These are phyloP conservation scores for Megathymus violae DNA, from an alignment of 1,140 invertebrate species.

Conservation along the genomic window DNA sequence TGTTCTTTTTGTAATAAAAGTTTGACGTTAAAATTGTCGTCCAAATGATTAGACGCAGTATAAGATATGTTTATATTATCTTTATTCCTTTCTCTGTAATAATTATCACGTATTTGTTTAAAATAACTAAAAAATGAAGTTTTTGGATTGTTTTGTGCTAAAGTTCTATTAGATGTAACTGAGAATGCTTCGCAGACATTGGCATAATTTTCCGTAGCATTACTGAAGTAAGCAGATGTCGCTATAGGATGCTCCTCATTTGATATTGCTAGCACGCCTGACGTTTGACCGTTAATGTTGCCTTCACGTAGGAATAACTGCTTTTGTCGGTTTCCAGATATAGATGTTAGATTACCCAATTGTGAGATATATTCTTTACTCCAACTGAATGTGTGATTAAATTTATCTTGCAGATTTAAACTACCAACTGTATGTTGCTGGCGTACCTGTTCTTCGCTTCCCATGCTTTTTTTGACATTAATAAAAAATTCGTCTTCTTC, in stretches of 20 bases:
- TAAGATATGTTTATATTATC: background rate
- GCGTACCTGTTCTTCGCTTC: constrained; percentile 22
- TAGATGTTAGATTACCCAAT: constrained; percentile 53
- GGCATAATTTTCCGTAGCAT: constrained; percentile 61
- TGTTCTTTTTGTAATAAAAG: too few relatives aligned
- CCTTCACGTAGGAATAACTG: constrained; percentile 63
- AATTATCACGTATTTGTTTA: constrained; percentile 16
- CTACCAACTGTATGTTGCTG: constrained; percentile 37
- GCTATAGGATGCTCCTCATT: constrained; percentile 61
- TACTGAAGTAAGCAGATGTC: constrained; percentile 60
- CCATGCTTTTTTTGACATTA: constrained; percentile 46
- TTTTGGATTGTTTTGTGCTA: constrained; percentile 1
- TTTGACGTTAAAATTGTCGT: too few relatives aligned
- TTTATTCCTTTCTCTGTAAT: constrained; percentile 4
- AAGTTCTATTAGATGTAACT: constrained; percentile 37
- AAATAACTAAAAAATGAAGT: constrained; percentile 19
- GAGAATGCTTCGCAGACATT: constrained; percentile 41
- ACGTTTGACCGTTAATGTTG: constrained; percentile 60
- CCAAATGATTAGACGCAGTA: background rate
- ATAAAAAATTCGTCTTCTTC: constrained; percentile 17
- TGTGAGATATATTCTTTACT: constrained; percentile 43
- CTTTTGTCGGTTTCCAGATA: constrained; percentile 58
- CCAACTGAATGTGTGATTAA: constrained; percentile 22
- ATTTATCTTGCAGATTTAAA: constrained; percentile 43
- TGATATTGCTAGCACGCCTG: constrained; percentile 65